phyloP scores from a whole-genome alignment of 2,888 invertebrate genomes.

The Cerceris ruficornis region DNA sequence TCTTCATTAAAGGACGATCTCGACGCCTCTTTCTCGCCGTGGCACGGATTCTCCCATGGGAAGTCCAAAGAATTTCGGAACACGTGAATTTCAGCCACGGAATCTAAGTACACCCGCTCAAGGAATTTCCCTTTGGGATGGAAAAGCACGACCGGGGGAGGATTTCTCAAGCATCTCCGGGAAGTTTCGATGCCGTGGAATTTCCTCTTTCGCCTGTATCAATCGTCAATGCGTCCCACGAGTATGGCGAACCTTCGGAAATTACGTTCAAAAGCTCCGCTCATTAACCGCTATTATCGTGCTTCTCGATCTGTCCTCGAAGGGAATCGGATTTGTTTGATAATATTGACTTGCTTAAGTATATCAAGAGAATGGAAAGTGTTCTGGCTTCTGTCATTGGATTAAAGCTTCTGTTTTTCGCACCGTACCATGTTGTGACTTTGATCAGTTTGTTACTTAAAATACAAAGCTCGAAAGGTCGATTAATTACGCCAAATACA shows the following conservation, averaged over 20 bases:
- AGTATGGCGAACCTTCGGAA: not conserved
- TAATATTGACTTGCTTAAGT: not conserved
- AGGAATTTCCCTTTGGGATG: slow-evolving; percentile 14
- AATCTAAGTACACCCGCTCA: slow-evolving; percentile 5
- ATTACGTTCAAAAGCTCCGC: not conserved
- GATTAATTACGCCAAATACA: no score
- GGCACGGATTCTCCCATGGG: slow-evolving; percentile 17
- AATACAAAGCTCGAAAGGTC: no score
- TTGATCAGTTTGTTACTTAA: no score
- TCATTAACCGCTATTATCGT: not conserved
- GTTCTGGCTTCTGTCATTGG: not conserved
- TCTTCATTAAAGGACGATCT: slow-evolving; percentile 39
- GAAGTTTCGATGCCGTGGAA: slow-evolving; percentile 28
- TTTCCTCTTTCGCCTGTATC: slow-evolving; percentile 21
- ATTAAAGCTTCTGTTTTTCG: not conserved
- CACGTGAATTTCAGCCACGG: slow-evolving; percentile 25
- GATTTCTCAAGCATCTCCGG: not conserved
- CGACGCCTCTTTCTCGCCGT: slow-evolving; percentile 4
- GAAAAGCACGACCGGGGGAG: not conserved
- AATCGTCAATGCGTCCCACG: not conserved
- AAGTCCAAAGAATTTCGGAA: slow-evolving; percentile 32
- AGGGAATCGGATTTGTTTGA: not conserved
- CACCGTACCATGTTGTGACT: no score
- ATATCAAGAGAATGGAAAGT: no score
- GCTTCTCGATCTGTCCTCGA: not conserved